A percentile compares a stretch with the other conserved stretches of the same genome.
Conservation (phyloP, 2,888 invertebrate genomes). For the Dolichopus griseipennis region DNA sequence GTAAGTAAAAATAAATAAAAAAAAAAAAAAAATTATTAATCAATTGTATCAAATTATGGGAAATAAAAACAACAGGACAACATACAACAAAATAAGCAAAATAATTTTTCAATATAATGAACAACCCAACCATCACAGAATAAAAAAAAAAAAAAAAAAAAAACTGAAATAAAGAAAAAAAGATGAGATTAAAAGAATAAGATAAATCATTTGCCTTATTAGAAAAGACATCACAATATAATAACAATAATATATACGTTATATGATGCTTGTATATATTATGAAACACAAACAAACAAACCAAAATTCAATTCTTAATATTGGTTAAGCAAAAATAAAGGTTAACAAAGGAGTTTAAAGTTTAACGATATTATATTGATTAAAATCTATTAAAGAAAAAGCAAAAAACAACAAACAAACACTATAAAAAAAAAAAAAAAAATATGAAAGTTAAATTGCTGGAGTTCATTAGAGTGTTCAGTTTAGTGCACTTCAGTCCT, state of each 20-base stretch:
- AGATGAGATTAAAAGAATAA: not conserved
- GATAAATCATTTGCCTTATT: not conserved
- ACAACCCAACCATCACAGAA: not conserved
- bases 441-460: slow-evolving; percentile 6
- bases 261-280: not conserved
- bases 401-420: not conserved
- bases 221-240: not conserved
- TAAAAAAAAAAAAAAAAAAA: not conserved
- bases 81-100: not conserved
- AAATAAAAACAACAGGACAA: not conserved
- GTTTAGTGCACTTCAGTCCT: not conserved
- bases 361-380: slow-evolving; percentile 4
- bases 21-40: not conserved
- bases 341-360: slow-evolving; percentile 4
- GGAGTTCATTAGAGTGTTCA: not conserved
- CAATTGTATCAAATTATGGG: not conserved
- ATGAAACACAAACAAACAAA: too few relatives aligned
- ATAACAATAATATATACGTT: not conserved
- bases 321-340: not conserved
- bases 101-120: not conserved
- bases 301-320: not conserved
- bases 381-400: not conserved
- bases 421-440: not conserved
- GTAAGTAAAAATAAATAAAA: not conserved
- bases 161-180: not conserved